Percentiles rank a stretch among this genome's conserved stretches.
Conservation (phyloP, 2,888 invertebrate species). For the Frankliniella fusca region DNA sequence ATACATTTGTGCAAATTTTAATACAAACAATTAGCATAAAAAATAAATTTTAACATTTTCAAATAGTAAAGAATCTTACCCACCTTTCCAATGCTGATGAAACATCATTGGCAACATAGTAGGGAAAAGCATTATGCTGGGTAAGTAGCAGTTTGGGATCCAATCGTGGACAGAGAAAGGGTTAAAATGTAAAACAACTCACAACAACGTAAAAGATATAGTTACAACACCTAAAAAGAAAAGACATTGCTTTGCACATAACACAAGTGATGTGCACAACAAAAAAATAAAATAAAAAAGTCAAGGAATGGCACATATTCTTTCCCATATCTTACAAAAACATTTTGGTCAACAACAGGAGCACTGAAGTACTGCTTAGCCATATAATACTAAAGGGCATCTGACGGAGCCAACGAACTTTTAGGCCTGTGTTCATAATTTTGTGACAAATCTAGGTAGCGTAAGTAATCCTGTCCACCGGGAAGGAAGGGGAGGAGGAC, state of each 20-base stretch:
- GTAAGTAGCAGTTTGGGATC: background rate
- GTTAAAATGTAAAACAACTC: background rate
- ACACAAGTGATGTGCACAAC: background rate
- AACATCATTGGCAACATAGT: background rate
- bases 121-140: background rate
- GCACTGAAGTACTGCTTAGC: background rate
- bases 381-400: background rate
- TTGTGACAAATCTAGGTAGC: background rate
- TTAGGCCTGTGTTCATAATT: background rate
- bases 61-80: background rate
- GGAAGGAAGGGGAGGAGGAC: background rate
- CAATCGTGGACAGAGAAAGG: background rate
- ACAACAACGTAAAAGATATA: background rate
- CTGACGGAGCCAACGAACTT: background rate
- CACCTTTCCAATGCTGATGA: background rate
- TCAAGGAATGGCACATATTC: background rate
- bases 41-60: background rate
- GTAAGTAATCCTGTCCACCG: background rate
- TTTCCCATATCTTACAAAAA: background rate
- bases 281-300: background rate
- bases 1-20: background rate
- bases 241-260: background rate
- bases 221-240: background rate
- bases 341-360: background rate
- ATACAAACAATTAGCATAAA: too few relatives aligned